Conservation (phyloP, 2,797 vertebrate species). For the Schizothorax lantsangensis region DNA sequence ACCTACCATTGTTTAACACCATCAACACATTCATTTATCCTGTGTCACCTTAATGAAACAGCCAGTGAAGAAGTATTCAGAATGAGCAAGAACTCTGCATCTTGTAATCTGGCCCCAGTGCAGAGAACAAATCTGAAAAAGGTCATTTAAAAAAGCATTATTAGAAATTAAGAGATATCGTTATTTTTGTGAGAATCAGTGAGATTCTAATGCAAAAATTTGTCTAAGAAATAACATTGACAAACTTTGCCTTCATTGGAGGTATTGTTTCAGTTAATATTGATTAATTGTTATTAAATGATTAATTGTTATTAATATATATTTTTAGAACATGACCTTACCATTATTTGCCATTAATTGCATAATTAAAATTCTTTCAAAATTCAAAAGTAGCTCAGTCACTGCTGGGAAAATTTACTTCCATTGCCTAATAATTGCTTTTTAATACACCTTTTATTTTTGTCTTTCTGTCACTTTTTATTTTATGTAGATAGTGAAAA, state of each 20-base stretch:
- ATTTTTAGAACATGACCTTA: no score
- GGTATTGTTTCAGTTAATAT: no score
- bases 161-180: neutral
- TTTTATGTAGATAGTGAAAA: neutral
- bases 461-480: neutral
- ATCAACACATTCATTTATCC: constrained; percentile 44
- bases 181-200: no score
- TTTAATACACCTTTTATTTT: neutral
- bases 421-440: neutral
- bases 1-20: constrained; percentile 52
- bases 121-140: neutral
- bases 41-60: constrained; percentile 43
- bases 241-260: no score
- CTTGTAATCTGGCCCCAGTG: constrained; percentile 8
- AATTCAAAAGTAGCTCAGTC: neutral
- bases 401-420: neutral
- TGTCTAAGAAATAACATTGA: neutral
- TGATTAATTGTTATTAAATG: no score
- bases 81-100: constrained; percentile 12
- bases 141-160: neutral
- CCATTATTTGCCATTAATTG: neutral
- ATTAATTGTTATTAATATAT: no score
- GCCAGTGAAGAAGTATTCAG: constrained; percentile 27
- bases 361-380: neutral
- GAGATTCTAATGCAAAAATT: neutral